Percentiles rank a stretch among this genome's conserved stretches.
phyloP scores from a whole-genome alignment of 2,888 invertebrate genomes.

The Tanypteryx hageni region DNA sequence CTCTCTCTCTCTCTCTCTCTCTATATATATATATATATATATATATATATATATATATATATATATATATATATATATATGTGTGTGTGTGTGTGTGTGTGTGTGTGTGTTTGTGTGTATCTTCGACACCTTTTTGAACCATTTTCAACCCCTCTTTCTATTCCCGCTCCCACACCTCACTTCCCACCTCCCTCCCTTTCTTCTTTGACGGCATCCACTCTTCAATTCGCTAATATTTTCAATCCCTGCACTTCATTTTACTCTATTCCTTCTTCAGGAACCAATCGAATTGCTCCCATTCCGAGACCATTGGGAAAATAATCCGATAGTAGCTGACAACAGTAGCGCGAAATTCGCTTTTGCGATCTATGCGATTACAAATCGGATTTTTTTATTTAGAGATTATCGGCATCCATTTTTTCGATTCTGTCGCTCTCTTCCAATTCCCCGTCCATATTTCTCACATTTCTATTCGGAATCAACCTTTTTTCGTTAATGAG shows the following conservation, averaged over 20 bases:
- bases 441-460: constrained; percentile 7
- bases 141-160: background rate
- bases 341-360: background rate
- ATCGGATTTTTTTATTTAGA: too few species aligned
- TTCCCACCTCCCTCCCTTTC: background rate
- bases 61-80: too few species aligned
- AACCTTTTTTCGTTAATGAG: constrained; percentile 37
- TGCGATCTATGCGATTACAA: too few species aligned
- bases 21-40: too few species aligned
- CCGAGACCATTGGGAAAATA: background rate
- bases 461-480: background rate
- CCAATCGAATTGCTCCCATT: background rate
- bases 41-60: too few species aligned
- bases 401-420: too few species aligned
- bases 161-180: background rate
- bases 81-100: too few species aligned
- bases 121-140: background rate
- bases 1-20: too few species aligned
- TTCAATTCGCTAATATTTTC: background rate
- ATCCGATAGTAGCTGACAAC: constrained; percentile 13
- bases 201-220: background rate
- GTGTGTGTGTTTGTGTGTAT: too few species aligned
- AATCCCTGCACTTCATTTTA: too few species aligned
- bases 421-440: background rate
- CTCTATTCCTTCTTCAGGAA: too few species aligned